These are phyloP conservation scores for Aspidapion aeneum DNA, from an alignment of 2,888 invertebrate genomes.

Conservation along the genomic window DNA sequence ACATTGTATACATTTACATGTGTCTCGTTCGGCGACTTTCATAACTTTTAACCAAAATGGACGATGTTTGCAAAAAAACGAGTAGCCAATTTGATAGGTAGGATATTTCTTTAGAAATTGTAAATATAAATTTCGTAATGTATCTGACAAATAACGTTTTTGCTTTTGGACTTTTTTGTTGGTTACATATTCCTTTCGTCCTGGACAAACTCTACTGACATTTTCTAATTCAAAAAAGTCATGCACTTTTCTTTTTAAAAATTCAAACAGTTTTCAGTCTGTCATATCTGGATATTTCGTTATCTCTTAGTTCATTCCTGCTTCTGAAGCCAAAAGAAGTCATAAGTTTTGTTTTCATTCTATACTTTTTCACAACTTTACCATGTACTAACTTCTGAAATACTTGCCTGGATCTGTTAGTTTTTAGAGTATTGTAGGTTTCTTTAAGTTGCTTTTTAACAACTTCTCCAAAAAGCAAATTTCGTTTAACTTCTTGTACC, in stretches of 20 bases:
- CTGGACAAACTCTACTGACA: too few species aligned
- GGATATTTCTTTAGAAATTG: slow-evolving; percentile 1
- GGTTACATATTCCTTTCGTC: not conserved
- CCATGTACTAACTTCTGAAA: slow-evolving; percentile 4
- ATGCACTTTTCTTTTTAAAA: too few species aligned
- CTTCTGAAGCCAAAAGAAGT: not conserved
- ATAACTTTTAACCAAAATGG: slow-evolving; percentile 2
- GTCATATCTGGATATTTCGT: not conserved
- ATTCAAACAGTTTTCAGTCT: too few species aligned
- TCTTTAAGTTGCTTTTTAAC: not conserved
- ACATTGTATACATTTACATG: slow-evolving; percentile 3
- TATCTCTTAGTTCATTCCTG: not conserved
- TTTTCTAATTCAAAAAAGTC: too few species aligned
- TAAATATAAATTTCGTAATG: not conserved
- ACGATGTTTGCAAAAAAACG: not conserved
- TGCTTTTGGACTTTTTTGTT: slow-evolving; percentile 4
- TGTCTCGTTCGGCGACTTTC: slow-evolving; percentile 2
- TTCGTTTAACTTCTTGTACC: not conserved
- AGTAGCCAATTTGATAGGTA: not conserved
- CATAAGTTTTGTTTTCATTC: not conserved
- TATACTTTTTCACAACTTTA: slow-evolving; percentile 7
- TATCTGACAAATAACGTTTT: slow-evolving; percentile 4
- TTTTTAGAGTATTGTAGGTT: slow-evolving; percentile 3
- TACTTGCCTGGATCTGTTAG: not conserved
- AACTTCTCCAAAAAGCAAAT: not conserved